Evolutionary conservation across 2,797 vertebrate genomes (phyloP).

Genomic region (Scarus forsteni): DNA sequence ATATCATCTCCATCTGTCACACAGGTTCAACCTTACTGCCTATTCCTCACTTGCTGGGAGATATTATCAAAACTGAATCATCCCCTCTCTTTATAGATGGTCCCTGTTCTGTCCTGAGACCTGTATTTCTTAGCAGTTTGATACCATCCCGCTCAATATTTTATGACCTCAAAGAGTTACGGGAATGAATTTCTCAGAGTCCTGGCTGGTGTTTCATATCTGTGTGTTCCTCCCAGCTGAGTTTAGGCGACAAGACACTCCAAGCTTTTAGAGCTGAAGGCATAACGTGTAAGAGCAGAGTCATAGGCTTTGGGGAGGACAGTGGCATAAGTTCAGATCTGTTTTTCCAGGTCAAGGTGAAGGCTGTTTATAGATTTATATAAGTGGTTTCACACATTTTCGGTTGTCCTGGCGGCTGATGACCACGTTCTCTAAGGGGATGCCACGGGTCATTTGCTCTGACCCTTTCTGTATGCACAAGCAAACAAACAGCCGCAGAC

Average conservation of each 20-base stretch:
- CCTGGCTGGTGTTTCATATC: conserved; percentile 32
- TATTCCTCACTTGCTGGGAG: conserved; percentile 49
- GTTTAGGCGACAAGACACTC: conserved; percentile 19
- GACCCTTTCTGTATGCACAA: conserved; percentile 55
- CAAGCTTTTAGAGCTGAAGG: conserved; percentile 38
- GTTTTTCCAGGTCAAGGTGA: conserved; percentile 33
- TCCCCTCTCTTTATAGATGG: conserved; percentile 52
- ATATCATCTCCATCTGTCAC: conserved; percentile 58
- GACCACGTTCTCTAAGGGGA: conserved; percentile 38
- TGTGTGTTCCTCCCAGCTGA: conserved; percentile 24
- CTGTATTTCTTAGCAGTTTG: conserved; percentile 54
- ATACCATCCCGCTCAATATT: conserved; percentile 70
- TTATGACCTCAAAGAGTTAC: conserved; percentile 52
- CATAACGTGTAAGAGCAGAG: conserved; percentile 12
- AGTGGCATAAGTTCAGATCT: conserved; percentile 24
- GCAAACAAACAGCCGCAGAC: conserved; percentile 54
- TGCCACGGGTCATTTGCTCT: conserved; percentile 52
- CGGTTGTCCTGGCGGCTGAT: conserved; percentile 12
- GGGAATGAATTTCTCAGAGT: conserved; percentile 37
- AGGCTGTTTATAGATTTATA: conserved; percentile 26
- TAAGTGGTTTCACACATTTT: conserved; percentile 22
- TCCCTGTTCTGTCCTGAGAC: conserved; percentile 52
- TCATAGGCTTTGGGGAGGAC: neutral
- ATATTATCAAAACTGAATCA: conserved; percentile 65
- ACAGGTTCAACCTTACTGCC: conserved; percentile 47